Base-by-base conservation (phyloP, 2,888 invertebrate species). In the Teleogryllus oceanicus region DNA sequence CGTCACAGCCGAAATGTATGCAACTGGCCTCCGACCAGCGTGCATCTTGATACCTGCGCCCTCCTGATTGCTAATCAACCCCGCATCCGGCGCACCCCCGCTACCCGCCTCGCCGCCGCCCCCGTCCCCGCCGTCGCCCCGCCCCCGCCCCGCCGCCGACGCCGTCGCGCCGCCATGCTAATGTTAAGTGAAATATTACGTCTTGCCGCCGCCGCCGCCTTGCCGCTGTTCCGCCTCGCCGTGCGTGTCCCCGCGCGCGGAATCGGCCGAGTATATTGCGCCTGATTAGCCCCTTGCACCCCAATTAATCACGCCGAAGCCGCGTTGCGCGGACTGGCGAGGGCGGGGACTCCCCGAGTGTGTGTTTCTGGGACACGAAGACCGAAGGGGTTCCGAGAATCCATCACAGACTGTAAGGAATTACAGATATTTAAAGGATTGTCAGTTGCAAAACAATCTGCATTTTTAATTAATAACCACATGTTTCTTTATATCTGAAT, bases 181-280 rank as follows among this genome's bases (percentile, higher is more conserved):
- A 62, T 62, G 62, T 62, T 62, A 62, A 62, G 62, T 62, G 62
- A 62, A 62, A 62, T 62, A 62, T 62, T 62, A 62, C 62, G n/a
- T 62, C 62, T 11, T 13, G 24, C 24, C 24, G 24, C 24, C 24
- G 21, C 21, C 21, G 21, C 21, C 21, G 62, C n/a, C 62, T 18
- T 13, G 13, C 16, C 62, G 62, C 62, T 18, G 13, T 62, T 13
- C 62, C 62, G n/a, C 62, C 62, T 2, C n/a, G 62, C 62, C 62
- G 13, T 62, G 62, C n/a, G 62, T 13, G 62, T 62, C n/a, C n/a
- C 62, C 62, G 62, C 62, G 13, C 62, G 13, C n/a, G 62, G 62
- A 62, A 62, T 62, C n/a, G 16, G 62, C 62, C 62, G 62, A n/a
- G 62, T 62, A n/a, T 37, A 62, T 62, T 62, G 62, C n/a, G 62